A percentile compares a stretch with the other conserved stretches of the same genome.
Conservation (phyloP, 2,113 vertebrate genomes). For the Propithecus coquereli region DNA sequence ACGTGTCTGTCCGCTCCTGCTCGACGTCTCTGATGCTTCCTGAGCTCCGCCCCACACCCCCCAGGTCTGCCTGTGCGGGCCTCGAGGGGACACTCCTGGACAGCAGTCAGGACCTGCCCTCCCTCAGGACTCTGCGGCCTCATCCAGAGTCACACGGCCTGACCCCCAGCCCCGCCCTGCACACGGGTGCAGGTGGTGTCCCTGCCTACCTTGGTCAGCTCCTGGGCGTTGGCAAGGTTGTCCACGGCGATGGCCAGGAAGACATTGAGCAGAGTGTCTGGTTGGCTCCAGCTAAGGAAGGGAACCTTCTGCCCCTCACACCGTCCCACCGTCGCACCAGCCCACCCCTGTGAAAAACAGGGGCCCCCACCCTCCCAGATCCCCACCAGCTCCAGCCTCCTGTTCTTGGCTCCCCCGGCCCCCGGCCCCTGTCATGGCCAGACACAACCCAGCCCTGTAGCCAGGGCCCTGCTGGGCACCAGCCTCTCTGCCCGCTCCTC, state of each 20-base stretch:
- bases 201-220: slow-evolving; percentile 90
- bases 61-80: too few relatives aligned
- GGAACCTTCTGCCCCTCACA: not conserved
- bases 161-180: too few relatives aligned
- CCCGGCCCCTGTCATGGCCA: not conserved
- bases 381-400: not conserved
- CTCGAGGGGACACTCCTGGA: not conserved
- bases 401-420: not conserved
- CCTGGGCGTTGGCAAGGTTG: slow-evolving; percentile 96
- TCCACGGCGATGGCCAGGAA: slow-evolving; percentile 97
- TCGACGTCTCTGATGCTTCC: not conserved
- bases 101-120: not conserved
- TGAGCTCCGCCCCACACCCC: too few relatives aligned
- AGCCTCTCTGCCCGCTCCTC: not conserved
- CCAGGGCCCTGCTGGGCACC: too few relatives aligned
- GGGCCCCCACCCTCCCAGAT: not conserved
- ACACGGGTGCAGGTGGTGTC: not conserved
- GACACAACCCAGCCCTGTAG: not conserved
- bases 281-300: slow-evolving; percentile 82
- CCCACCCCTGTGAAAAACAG: not conserved
- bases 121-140: rapidly evolving
- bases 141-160: too few relatives aligned
- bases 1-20: rapidly evolving
- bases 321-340: rapidly evolving
- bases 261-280: slow-evolving; percentile 95